phyloP scores from a whole-genome alignment of 2,113 vertebrate species.

The Taxidea taxus region DNA sequence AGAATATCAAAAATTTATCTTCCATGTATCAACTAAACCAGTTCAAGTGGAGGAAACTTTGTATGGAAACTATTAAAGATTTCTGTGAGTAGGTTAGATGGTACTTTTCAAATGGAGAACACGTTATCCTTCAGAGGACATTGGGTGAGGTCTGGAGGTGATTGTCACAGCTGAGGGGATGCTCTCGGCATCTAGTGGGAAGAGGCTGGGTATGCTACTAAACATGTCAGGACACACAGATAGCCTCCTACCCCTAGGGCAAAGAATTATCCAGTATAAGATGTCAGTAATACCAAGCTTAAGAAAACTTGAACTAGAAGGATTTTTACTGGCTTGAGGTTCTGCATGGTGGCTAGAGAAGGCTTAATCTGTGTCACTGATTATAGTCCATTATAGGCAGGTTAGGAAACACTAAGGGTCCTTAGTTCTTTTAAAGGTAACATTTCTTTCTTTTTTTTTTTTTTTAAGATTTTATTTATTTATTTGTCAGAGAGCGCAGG shows the following conservation, averaged over 20 bases:
- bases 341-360: neutral
- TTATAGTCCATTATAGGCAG: neutral
- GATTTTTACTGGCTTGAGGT: neutral
- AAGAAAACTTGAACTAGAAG: neutral
- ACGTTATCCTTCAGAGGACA: neutral
- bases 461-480: too few species aligned
- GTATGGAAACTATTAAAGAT: neutral
- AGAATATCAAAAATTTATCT: neutral
- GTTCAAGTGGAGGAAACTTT: neutral
- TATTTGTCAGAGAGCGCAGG: too few species aligned
- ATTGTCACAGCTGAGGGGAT: neutral
- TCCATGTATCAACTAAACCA: accelerated
- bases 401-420: neutral
- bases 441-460: too few species aligned
- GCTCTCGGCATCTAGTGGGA: neutral
- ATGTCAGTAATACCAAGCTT: neutral
- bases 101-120: neutral
- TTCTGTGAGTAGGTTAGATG: neutral
- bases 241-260: neutral
- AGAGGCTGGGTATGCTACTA: neutral
- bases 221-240: neutral
- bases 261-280: neutral
- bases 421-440: neutral
- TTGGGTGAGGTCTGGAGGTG: neutral
- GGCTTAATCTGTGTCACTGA: neutral